Evolutionary conservation across 2,888 invertebrate genomes (phyloP).

Genomic region (Lottia gigantea): DNA sequence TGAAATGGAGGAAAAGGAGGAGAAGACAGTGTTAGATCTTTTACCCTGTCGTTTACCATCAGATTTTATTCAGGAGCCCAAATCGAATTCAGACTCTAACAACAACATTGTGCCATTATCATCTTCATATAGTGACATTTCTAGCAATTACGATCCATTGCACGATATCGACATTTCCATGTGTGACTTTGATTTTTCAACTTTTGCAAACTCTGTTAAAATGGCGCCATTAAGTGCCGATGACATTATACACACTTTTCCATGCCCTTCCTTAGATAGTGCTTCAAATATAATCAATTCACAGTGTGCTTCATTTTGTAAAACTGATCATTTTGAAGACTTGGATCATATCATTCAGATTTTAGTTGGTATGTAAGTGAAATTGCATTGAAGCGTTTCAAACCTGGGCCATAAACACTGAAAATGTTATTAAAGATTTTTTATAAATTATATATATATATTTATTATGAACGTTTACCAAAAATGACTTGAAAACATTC

Average conservation of each 20-base stretch:
- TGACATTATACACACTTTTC: conserved; percentile 67
- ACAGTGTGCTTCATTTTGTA: conserved; percentile 40
- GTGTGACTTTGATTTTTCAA: conserved; percentile 70
- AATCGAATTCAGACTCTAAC: conserved; percentile 14
- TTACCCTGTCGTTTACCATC: conserved; percentile 24
- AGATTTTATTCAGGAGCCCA: neutral
- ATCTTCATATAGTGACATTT: conserved; percentile 14
- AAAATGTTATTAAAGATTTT: neutral
- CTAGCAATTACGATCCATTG: conserved; percentile 37
- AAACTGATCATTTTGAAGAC: conserved; percentile 69
- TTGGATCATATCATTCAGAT: conserved; percentile 78
- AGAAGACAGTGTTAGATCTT: conserved; percentile 23
- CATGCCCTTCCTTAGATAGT: conserved; percentile 44
- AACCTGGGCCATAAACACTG: neutral
- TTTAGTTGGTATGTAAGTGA: conserved; percentile 73
- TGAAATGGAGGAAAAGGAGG: conserved; percentile 10
- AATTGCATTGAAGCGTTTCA: neutral
- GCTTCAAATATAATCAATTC: conserved; percentile 30
- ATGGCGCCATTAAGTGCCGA: conserved; percentile 67
- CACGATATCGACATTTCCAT: conserved; percentile 69
- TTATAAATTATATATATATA: conserved; percentile 5
- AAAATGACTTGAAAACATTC: neutral
- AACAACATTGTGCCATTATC: conserved; percentile 20
- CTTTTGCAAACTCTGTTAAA: conserved; percentile 61
- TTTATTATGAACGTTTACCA: conserved; percentile 5